Conservation (phyloP, 1,140 invertebrate genomes). For the Drosophila bipectinata region DNA sequence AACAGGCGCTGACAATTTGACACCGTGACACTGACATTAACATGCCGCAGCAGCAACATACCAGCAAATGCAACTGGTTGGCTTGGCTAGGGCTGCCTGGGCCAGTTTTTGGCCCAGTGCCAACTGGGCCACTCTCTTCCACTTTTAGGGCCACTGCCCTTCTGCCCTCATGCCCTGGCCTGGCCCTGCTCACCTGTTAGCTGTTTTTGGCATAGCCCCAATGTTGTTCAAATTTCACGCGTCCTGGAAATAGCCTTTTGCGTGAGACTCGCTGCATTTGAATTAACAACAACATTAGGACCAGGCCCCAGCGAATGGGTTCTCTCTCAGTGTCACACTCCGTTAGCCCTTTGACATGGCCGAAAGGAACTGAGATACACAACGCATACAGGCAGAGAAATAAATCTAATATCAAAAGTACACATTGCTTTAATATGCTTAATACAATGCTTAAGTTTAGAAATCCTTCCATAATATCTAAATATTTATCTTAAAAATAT, state of each 20-base stretch:
- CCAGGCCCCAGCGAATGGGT: slow-evolving; percentile 29
- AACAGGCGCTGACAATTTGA: slow-evolving; percentile 73
- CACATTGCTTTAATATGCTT: not conserved
- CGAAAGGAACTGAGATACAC: slow-evolving; percentile 29
- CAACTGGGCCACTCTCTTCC: slow-evolving; percentile 33
- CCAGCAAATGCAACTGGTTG: slow-evolving; percentile 73
- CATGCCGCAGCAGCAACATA: slow-evolving; percentile 48
- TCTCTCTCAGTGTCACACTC: not conserved
- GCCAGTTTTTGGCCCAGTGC: slow-evolving; percentile 42
- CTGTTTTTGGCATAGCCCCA: slow-evolving; percentile 7
- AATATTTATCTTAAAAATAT: too few relatives aligned
- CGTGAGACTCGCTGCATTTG: slow-evolving; percentile 51
- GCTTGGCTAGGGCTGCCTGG: slow-evolving; percentile 16
- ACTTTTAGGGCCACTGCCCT: slow-evolving; percentile 10
- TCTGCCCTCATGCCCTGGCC: not conserved
- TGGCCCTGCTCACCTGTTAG: slow-evolving; percentile 46
- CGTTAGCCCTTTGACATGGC: slow-evolving; percentile 30
- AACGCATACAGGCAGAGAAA: slow-evolving; percentile 13
- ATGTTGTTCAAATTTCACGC: slow-evolving; percentile 24
- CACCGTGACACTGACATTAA: slow-evolving; percentile 75
- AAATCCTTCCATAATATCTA: too few relatives aligned
- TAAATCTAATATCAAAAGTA: not conserved
- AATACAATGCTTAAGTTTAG: not conserved
- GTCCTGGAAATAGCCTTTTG: slow-evolving; percentile 28
- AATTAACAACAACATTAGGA: slow-evolving; percentile 44